A percentile compares a stretch with the other conserved stretches of the same genome.
phyloP scores from a whole-genome alignment of 2,888 invertebrate genomes.

The Parapristionchus giblindavisi region DNA sequence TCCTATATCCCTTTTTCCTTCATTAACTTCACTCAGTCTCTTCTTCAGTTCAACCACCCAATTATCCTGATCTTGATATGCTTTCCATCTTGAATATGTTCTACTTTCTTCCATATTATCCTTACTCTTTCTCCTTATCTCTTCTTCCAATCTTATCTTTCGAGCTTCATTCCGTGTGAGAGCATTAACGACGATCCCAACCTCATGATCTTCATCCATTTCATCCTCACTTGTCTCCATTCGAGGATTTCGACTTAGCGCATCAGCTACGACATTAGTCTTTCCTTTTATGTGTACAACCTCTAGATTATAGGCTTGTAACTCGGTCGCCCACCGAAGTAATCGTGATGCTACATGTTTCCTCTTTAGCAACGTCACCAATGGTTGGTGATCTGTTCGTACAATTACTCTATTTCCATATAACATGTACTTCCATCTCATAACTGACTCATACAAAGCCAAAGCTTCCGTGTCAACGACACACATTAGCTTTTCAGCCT shows the following conservation, averaged over 20 bases:
- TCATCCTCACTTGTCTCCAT: background rate
- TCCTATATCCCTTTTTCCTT: background rate
- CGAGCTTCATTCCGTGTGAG: too few species aligned
- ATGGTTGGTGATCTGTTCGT: conserved; percentile 42
- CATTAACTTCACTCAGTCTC: background rate
- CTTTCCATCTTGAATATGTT: background rate
- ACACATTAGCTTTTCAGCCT: conserved; percentile 40
- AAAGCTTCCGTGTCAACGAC: conserved; percentile 46
- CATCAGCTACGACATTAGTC: conserved; percentile 36
- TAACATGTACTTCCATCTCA: conserved; percentile 39
- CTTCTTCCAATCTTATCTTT: too few species aligned
- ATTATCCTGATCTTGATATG: background rate
- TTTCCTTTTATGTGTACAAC: conserved; percentile 41
- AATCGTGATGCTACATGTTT: background rate
- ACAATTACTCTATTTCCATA: conserved; percentile 34
- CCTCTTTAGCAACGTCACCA: conserved; percentile 5
- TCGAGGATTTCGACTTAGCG: conserved; percentile 18
- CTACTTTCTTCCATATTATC: background rate
- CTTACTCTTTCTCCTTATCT: background rate
- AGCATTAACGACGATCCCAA: too few species aligned
- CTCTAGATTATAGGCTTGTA: conserved; percentile 10
- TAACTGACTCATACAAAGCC: conserved; percentile 38
- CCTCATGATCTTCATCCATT: conserved; percentile 35
- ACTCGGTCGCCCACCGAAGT: conserved; percentile 26
- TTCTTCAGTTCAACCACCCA: background rate